Percentiles rank a stretch among this genome's conserved stretches.
phyloP scores from a whole-genome alignment of 2,113 vertebrate genomes.

The Eudyptes chrysolophus region DNA sequence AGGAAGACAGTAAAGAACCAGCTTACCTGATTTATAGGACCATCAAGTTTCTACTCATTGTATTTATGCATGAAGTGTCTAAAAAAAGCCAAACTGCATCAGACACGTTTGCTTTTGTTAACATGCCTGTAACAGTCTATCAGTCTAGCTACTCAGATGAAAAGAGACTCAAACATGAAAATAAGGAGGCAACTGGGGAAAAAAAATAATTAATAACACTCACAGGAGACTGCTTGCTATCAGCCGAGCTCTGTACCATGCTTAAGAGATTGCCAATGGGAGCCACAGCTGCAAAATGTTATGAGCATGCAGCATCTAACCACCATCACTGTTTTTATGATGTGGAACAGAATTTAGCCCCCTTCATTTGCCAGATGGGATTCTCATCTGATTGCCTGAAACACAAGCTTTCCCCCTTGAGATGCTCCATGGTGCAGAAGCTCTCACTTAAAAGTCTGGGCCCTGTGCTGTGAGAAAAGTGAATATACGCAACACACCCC shows the following conservation, averaged over 20 bases:
- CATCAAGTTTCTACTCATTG: background rate
- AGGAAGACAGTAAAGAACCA: background rate
- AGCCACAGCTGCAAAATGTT: background rate
- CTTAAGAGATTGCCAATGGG: background rate
- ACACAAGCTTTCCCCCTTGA: background rate
- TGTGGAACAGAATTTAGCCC: background rate
- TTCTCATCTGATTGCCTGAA: background rate
- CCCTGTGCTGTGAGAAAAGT: background rate
- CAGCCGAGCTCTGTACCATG: background rate
- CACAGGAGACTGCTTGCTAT: background rate
- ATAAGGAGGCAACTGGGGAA: background rate
- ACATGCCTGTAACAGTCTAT: background rate
- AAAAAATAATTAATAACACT: background rate
- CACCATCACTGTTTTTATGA: background rate
- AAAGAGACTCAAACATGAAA: background rate
- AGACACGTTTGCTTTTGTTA: background rate
- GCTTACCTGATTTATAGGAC: conserved; percentile 9
- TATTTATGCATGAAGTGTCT: background rate
- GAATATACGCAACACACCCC: background rate
- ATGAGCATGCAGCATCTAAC: background rate
- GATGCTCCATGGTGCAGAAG: background rate
- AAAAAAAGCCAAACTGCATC: background rate
- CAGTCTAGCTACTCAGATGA: background rate
- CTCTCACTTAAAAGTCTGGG: background rate
- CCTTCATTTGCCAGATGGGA: background rate